These are phyloP conservation scores for Ailuropoda melanoleuca DNA, from an alignment of 2,113 vertebrate species.

Conservation along the genomic window DNA sequence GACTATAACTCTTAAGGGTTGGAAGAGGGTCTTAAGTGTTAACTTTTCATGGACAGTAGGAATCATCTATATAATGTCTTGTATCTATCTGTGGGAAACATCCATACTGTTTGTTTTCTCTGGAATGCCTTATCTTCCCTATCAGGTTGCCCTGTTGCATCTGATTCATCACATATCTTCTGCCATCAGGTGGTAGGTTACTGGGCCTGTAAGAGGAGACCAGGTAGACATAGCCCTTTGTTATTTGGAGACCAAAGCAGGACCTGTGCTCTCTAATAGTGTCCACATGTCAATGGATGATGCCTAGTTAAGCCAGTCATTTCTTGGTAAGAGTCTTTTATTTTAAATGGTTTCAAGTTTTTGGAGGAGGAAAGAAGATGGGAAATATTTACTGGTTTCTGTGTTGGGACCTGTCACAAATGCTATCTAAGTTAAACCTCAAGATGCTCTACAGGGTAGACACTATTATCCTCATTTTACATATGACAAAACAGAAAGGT, in stretches of 20 bases:
- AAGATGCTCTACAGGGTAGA: not conserved
- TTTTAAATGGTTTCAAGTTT: not conserved
- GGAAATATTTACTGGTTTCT: not conserved
- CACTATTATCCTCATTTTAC: not conserved
- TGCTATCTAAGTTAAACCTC: not conserved
- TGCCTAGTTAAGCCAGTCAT: not conserved
- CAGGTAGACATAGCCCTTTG: not conserved
- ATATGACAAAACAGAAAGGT: not conserved
- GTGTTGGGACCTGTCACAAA: not conserved
- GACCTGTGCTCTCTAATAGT: not conserved
- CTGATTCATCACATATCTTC: slow-evolving; percentile 49
- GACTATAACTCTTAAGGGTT: not conserved
- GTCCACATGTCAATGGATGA: not conserved
- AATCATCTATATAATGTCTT: not conserved
- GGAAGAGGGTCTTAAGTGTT: not conserved
- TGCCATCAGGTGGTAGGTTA: slow-evolving; percentile 47
- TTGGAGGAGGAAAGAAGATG: not conserved
- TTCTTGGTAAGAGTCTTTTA: not conserved
- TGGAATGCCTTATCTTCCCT: not conserved
- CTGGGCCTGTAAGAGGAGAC: not conserved
- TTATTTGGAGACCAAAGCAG: not conserved
- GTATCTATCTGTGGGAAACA: not conserved
- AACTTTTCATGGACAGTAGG: not conserved
- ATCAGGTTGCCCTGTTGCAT: not conserved
- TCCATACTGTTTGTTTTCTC: not conserved